Evolutionary conservation across 2,113 vertebrate genomes (phyloP).

Genomic region (Xiphias gladius): DNA sequence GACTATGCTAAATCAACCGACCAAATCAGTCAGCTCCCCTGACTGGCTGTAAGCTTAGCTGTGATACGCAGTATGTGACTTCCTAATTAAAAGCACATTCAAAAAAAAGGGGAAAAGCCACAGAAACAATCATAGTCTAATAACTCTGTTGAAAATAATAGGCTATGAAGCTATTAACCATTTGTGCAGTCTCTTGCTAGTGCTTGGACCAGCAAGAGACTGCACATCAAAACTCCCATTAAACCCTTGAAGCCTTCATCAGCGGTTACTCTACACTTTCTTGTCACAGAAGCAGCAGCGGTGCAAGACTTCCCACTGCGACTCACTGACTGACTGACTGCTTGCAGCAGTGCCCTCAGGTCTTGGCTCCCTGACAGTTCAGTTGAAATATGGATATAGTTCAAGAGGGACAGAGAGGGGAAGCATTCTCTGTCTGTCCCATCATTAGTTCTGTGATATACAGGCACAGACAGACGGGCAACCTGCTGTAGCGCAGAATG

Average conservation of each 20-base stretch:
- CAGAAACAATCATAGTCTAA: not conserved
- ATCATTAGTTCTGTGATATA: slow-evolving; percentile 28
- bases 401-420: slow-evolving; percentile 32
- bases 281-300: slow-evolving; percentile 16
- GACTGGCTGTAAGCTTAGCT: not conserved
- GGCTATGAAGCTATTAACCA: not conserved
- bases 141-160: not conserved
- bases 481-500: slow-evolving; percentile 14
- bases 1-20: not conserved
- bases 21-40: not conserved
- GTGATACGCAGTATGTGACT: not conserved
- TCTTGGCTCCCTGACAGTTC: slow-evolving; percentile 27
- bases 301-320: not conserved
- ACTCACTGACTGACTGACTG: slow-evolving; percentile 39
- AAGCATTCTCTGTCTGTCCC: slow-evolving; percentile 7
- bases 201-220: not conserved
- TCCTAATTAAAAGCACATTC: not conserved
- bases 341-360: slow-evolving; percentile 25
- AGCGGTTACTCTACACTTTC: not conserved
- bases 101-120: not conserved
- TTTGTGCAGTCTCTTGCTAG: no score
- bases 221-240: not conserved
- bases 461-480: slow-evolving; percentile 25
- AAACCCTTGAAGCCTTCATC: not conserved
- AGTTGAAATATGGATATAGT: slow-evolving; percentile 40